phyloP scores from a whole-genome alignment of 2,888 invertebrate species.

The Andrena minutula region DNA sequence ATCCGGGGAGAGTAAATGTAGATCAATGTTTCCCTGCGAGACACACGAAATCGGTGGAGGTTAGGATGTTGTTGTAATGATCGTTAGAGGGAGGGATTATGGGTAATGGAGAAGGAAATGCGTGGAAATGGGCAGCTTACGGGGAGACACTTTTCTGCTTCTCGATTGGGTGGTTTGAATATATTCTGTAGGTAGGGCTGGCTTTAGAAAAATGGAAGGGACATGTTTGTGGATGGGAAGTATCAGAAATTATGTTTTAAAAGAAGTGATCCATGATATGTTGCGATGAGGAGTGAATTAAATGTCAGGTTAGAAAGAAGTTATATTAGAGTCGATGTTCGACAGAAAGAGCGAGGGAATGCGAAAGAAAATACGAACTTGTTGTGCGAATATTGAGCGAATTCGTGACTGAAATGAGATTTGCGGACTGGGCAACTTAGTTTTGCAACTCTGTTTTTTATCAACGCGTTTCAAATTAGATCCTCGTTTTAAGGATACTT shows the following conservation, averaged over 20 bases:
- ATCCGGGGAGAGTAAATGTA: conserved; percentile 30
- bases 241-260: neutral
- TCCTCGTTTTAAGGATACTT: neutral
- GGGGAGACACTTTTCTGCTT: neutral
- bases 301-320: neutral
- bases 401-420: conserved; percentile 20
- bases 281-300: neutral
- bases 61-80: conserved; percentile 8
- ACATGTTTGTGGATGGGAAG: neutral
- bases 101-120: neutral
- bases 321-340: neutral
- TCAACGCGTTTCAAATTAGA: neutral
- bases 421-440: conserved; percentile 32
- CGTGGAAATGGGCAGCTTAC: too few relatives aligned
- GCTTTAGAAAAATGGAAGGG: too few relatives aligned
- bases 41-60: conserved; percentile 9
- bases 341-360: neutral
- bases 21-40: conserved; percentile 22
- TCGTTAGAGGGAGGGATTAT: conserved; percentile 16
- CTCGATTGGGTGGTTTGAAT: neutral
- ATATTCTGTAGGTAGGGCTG: too few relatives aligned
- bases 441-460: conserved; percentile 27
- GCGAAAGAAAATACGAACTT: conserved; percentile 9
- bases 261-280: neutral
- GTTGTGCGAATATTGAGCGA: conserved; percentile 2